Conservation (phyloP, 35 echinoderm and acorn worm species). For the Anneissia japonica region DNA sequence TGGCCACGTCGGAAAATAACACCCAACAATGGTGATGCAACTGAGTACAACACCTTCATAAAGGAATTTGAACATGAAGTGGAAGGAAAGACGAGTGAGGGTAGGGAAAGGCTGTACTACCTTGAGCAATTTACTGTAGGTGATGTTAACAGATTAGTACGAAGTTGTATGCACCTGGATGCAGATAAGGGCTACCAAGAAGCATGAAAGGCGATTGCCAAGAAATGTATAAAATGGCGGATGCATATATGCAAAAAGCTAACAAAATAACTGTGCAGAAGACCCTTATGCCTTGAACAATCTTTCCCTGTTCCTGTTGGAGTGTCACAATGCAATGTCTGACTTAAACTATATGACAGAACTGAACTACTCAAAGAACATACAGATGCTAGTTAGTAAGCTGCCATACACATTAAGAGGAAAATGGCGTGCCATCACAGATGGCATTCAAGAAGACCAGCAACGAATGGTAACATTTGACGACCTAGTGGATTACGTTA, state of each 20-base stretch:
- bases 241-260: background rate
- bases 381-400: conserved; percentile 5
- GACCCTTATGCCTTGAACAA: background rate
- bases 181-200: background rate
- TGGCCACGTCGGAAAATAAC: background rate
- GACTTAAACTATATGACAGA: background rate
- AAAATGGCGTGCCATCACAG: conserved; percentile 5
- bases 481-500: conserved; percentile 9
- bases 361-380: conserved; percentile 8
- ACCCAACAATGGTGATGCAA: background rate
- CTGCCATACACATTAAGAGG: conserved; percentile 5
- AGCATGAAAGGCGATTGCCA: conserved; percentile 5
- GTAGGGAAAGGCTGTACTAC: conserved; percentile 1
- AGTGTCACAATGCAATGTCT: background rate
- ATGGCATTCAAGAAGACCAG: conserved; percentile 8
- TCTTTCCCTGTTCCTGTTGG: conserved; percentile 3
- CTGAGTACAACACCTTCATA: background rate
- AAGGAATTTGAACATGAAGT: background rate
- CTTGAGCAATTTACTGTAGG: conserved; percentile 9
- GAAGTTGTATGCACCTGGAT: background rate
- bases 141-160: conserved; percentile 1
- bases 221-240: background rate
- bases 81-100: background rate
- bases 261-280: background rate
- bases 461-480: background rate